Evolutionary conservation across 2,888 invertebrate species (phyloP).

Genomic region (Hybos culiciformis): DNA sequence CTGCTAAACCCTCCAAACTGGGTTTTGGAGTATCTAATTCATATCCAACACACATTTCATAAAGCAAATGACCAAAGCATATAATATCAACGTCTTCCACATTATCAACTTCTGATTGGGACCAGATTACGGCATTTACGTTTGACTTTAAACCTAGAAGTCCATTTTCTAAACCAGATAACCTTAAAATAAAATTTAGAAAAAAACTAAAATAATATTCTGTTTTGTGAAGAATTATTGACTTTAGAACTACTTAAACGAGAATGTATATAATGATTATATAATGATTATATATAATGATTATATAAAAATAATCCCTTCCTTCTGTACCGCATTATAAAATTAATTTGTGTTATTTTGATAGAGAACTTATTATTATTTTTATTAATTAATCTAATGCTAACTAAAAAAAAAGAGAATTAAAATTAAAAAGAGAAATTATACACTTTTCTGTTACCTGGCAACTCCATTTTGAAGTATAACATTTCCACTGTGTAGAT

Average conservation of each 20-base stretch:
- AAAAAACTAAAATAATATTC: conserved; percentile 3
- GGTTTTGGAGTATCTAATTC: conserved; percentile 64
- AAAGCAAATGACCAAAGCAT: conserved; percentile 71
- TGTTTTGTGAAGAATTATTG: conserved; percentile 5
- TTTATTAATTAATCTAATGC: conserved; percentile 6
- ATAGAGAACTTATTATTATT: background rate
- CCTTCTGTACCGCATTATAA: too few species aligned
- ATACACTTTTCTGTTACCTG: too few species aligned
- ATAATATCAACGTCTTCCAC: conserved; percentile 56
- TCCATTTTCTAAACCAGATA: conserved; percentile 78
- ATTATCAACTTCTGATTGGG: conserved; percentile 37
- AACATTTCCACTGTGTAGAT: conserved; percentile 82
- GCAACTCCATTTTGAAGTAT: conserved; percentile 87
- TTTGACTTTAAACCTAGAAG: conserved; percentile 54
- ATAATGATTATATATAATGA: background rate
- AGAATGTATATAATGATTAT: background rate
- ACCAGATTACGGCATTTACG: conserved; percentile 43
- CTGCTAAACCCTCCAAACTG: conserved; percentile 54
- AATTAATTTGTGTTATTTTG: background rate
- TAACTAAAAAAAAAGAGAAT: conserved; percentile 14
- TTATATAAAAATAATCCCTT: too few species aligned
- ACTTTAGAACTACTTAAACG: background rate
- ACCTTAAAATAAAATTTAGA: conserved; percentile 35
- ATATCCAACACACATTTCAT: conserved; percentile 83
- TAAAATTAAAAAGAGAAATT: conserved; percentile 16